Base-by-base conservation (phyloP, 2,113 vertebrate species). In the Onychorhynchus coronatus region DNA sequence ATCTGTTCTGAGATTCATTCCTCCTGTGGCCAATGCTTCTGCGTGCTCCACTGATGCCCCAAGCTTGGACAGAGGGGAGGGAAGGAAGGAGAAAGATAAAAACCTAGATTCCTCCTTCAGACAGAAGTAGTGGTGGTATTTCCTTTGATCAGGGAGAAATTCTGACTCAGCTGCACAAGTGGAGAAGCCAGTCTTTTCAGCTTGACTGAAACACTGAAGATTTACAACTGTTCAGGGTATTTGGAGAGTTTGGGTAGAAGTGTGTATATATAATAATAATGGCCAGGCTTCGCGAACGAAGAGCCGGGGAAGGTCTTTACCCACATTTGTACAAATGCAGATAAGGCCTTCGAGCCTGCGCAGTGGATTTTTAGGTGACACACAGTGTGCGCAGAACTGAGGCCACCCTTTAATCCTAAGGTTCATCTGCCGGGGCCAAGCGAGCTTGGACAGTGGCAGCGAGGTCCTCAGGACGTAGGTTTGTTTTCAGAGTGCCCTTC, bases 31-130 rank as follows among this genome's bases (percentile, higher is more conserved):
- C 62, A 63, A 63, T 91, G 46, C 49, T 83, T 53, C 63, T 39
- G 23, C 0, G 0, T 56, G 39, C 73, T 89, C 30, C 42, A 25
- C 33, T 28, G 59, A 52, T 52, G n/a, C 24, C 73, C n/a, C 25
- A 30, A 27, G 33, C 35, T 66, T 72, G 42, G 35, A 63, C 0
- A 6, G n/a, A 88, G 25, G 18, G 23, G 12, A 74, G 25, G 21
- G 12, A 85, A 59, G 53, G 37, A 88, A 91, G 11, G 12, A 78
- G 41, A 37, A n/a, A 68, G 16, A 14, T 33, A 83, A 80, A 70
- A 37, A 9, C 0, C 1, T 22, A 11, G 4, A 56, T 50, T 49
- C 12, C 0, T 68, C 33, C 22, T 24, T 73, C 3, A 4, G 27
- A 70, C 46, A 84, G 24, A 91, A 75, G 10, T 28, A 58, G 2